Evolutionary conservation across 1,140 invertebrate genomes (phyloP).

Genomic region (Drosophila persimilis): DNA sequence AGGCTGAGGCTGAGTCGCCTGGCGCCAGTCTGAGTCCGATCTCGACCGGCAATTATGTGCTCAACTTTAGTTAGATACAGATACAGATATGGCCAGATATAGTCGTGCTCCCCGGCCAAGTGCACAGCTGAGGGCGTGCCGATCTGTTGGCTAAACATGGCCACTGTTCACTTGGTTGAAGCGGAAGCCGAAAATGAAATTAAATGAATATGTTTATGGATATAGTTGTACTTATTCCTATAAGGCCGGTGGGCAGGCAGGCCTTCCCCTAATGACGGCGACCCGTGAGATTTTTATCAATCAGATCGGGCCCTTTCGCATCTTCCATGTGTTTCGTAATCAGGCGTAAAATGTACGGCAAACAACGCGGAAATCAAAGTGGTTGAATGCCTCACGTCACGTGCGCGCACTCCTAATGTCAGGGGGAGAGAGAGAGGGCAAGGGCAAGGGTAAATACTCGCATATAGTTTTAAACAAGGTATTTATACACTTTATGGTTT

Average conservation of each 20-base stretch:
- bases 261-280: conserved; percentile 19
- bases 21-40: conserved; percentile 64
- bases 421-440: conserved; percentile 30
- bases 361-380: conserved; percentile 69
- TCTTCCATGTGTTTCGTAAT: conserved; percentile 33
- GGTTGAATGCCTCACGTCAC: conserved; percentile 67
- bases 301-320: conserved; percentile 28
- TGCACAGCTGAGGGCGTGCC: conserved; percentile 35
- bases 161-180: conserved; percentile 53
- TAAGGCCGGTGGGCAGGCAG: neutral
- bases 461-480: conserved; percentile 60
- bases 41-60: conserved; percentile 55
- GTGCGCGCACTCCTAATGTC: conserved; percentile 66
- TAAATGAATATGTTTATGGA: conserved; percentile 20
- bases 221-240: conserved; percentile 2
- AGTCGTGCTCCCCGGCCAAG: conserved; percentile 24
- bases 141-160: conserved; percentile 66
- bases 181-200: conserved; percentile 17
- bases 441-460: conserved; percentile 30
- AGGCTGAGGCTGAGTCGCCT: conserved; percentile 40
- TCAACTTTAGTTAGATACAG: conserved; percentile 56
- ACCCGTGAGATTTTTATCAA: conserved; percentile 77
- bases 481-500: conserved; percentile 81
- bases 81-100: conserved; percentile 38
- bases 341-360: conserved; percentile 75